Base-by-base conservation (phyloP, 2,797 vertebrate genomes). In the Phrynocephalus forsythii region DNA sequence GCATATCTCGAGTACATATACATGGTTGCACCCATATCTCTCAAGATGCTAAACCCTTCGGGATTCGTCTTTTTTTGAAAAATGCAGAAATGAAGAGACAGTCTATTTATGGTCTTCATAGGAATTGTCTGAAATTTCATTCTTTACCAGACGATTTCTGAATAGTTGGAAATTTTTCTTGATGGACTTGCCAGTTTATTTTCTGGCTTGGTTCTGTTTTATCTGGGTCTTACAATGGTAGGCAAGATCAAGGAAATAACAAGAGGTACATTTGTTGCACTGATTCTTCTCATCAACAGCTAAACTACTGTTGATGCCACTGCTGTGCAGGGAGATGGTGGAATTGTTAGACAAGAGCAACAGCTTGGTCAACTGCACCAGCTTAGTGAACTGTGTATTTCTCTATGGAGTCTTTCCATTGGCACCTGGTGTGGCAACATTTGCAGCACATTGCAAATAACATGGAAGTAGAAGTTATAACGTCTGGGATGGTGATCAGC, bases 1-100 rank as follows among this genome's bases (percentile, higher is more conserved):
- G 98, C 99, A 88, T 99, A 99, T 95, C 97, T 98, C 75, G 98
- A 99, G 97, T 99, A 99, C 92, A 98, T 99, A 94, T 99, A 99
- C 95, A 95, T 99, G 88, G 98, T 99, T 89, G 99, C 99, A 67
- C 99, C 99, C 2, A 97, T 99, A 91, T 99, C 99, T 91, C 98
- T 99, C 92, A 99, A 99, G 98, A 97, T 99, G 92, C 96, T 99
- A 93, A 99, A 99, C 92, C 96, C 98, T 15, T 91, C 97, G 78
- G 96, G 98, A 52, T 98, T 97, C 95, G 98, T 98, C 91, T 97
- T 99, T 44, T 44, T 44, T 86, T 99, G 99, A 95, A 99, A 99
- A 97, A 98, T 99, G 91, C 99, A 99, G 95, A 97, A 96, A 95
- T 98, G 98, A 97, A 98, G 93, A 95, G 97, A 98, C 30, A 96